A percentile compares a stretch with the other conserved stretches of the same genome.
Conservation (phyloP, 2,888 invertebrate genomes). For the Melanophora roralis region DNA sequence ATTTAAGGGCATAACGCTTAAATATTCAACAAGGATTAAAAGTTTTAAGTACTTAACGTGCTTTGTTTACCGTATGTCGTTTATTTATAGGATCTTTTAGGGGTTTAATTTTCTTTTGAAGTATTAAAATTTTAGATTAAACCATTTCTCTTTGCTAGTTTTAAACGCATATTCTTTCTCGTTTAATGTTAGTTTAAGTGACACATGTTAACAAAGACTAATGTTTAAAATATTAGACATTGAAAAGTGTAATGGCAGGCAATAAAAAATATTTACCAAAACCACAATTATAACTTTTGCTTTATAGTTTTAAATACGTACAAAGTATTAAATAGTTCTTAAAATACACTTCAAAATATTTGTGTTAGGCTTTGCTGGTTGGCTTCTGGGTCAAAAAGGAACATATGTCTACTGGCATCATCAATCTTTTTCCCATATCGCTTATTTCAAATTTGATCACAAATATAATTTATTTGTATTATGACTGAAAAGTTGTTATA, state of each 20-base stretch:
- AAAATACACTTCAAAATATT: too few species aligned
- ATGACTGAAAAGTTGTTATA: too few species aligned
- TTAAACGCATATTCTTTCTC: not conserved
- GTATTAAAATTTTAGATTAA: not conserved
- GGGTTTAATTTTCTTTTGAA: too few species aligned
- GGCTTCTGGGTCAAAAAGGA: too few species aligned
- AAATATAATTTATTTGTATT: too few species aligned
- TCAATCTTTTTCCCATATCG: too few species aligned
- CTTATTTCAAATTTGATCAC: too few species aligned
- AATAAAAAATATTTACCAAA: not conserved
- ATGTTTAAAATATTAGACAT: not conserved
- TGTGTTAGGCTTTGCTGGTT: too few species aligned
- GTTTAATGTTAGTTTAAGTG: constrained; percentile 8
- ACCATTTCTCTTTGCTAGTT: not conserved
- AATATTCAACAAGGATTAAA: not conserved
- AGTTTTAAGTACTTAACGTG: not conserved
- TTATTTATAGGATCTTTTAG: too few species aligned
- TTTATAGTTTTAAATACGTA: too few species aligned
- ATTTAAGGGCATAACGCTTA: not conserved
- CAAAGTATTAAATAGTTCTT: too few species aligned
- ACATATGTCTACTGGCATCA: too few species aligned
- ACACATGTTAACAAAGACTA: constrained; percentile 6
- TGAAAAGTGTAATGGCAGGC: not conserved
- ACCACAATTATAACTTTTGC: constrained; percentile 15
- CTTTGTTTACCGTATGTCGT: not conserved